Evolutionary conservation across 2,113 vertebrate genomes (phyloP).

Genomic region (Pachypanchax playfairii): DNA sequence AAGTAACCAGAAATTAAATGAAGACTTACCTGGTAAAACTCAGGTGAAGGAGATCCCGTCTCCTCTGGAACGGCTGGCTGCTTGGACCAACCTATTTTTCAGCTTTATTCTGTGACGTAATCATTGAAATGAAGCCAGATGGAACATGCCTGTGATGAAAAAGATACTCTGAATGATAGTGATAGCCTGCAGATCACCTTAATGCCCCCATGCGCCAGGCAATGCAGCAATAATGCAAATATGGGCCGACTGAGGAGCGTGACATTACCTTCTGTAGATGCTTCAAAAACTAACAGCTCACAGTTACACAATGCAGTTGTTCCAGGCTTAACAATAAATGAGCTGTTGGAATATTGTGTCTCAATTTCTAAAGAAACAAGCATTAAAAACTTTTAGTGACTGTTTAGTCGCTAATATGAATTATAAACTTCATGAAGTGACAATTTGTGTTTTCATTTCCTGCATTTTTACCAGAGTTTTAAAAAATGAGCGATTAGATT

Average conservation of each 20-base stretch:
- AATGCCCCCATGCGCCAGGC: slow-evolving; percentile 60
- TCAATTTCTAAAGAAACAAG: not conserved
- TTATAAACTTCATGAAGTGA: too few relatives aligned
- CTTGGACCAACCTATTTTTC: slow-evolving; percentile 35
- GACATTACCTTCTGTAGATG: slow-evolving; percentile 42
- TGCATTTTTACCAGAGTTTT: too few relatives aligned
- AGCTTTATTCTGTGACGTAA: slow-evolving; percentile 57
- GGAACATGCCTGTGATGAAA: slow-evolving; percentile 75
- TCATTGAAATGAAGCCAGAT: slow-evolving; percentile 57
- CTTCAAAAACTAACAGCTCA: slow-evolving; percentile 39
- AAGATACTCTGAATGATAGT: slow-evolving; percentile 66
- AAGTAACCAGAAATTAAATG: slow-evolving; percentile 44
- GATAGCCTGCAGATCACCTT: slow-evolving; percentile 67
- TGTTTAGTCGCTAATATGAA: not conserved
- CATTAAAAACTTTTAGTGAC: not conserved
- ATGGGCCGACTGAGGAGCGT: slow-evolving; percentile 40
- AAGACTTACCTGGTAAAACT: slow-evolving; percentile 38
- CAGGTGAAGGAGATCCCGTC: slow-evolving; percentile 34
- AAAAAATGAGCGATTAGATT: too few relatives aligned
- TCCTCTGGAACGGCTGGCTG: slow-evolving; percentile 22
- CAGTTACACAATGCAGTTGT: slow-evolving; percentile 21
- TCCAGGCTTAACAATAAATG: slow-evolving; percentile 22
- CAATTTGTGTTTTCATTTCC: too few relatives aligned
- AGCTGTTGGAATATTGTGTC: not conserved
- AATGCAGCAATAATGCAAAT: slow-evolving; percentile 20